phyloP scores from a whole-genome alignment of 2,113 vertebrate species.

The Zapornia atra region DNA sequence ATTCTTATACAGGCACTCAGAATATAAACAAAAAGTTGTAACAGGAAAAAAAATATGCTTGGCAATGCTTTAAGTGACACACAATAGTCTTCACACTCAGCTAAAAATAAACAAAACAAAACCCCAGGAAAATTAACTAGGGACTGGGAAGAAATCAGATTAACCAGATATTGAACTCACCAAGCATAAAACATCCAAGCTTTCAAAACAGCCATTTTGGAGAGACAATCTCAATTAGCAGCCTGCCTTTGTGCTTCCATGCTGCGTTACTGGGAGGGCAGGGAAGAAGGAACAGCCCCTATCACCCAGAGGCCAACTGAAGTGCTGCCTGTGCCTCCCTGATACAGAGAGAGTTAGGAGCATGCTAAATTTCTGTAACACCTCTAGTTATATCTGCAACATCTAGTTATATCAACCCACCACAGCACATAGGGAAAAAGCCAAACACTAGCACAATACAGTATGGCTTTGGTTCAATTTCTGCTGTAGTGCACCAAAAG shows the following conservation, averaged over 20 bases:
- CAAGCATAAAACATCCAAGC: not conserved
- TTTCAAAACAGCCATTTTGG: not conserved
- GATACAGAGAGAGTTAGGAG: not conserved
- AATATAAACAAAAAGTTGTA: not conserved
- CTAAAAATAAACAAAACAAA: not conserved
- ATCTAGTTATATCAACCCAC: no score
- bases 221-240: not conserved
- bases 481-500: rapidly evolving
- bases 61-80: not conserved
- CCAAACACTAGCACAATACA: not conserved
- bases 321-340: not conserved
- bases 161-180: not conserved
- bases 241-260: not conserved
- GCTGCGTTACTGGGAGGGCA: rapidly evolving
- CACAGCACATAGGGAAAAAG: not conserved
- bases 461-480: not conserved
- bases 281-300: not conserved
- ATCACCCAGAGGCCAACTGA: not conserved
- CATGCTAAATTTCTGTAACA: not conserved
- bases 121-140: not conserved
- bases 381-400: no score
- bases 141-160: not conserved
- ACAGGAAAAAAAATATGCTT: not conserved
- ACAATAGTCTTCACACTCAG: rapidly evolving
- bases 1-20: not conserved